These are phyloP conservation scores for Pedionomus torquatus DNA, from an alignment of 2,113 vertebrate genomes.

Conservation along the genomic window DNA sequence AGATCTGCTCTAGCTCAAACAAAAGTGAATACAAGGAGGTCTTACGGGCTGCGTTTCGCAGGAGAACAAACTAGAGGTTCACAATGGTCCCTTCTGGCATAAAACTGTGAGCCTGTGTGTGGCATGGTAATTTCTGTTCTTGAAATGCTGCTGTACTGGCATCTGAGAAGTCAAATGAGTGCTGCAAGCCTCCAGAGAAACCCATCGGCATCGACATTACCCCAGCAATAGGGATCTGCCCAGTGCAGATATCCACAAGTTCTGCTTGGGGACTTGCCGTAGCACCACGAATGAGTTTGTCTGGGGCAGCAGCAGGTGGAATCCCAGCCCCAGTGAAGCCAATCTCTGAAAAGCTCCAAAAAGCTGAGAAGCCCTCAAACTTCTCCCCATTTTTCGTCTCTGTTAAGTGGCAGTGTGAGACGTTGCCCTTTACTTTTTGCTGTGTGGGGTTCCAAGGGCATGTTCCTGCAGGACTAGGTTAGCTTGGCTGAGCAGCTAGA, in stretches of 20 bases:
- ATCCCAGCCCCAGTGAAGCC: background rate
- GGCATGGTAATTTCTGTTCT: background rate
- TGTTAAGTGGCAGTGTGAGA: background rate
- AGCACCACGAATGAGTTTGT: background rate
- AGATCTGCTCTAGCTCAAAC: background rate
- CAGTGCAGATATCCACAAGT: accelerated
- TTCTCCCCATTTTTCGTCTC: background rate
- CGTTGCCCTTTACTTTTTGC: background rate
- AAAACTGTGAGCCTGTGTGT: background rate
- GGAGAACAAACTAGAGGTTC: background rate
- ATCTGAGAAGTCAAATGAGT: background rate
- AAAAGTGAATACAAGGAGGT: background rate
- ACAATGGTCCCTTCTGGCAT: background rate
- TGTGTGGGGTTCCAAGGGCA: accelerated
- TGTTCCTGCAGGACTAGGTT: background rate
- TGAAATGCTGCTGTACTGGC: background rate
- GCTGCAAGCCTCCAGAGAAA: background rate
- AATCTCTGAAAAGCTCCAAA: background rate
- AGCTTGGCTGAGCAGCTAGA: background rate
- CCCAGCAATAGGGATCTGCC: background rate
- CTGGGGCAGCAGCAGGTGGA: background rate
- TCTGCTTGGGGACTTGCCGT: background rate
- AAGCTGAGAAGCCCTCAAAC: background rate
- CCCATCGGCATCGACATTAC: accelerated
- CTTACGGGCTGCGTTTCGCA: background rate